Evolutionary conservation across 1,140 invertebrate genomes (phyloP).

Genomic region (Chironomus striatipennis): DNA sequence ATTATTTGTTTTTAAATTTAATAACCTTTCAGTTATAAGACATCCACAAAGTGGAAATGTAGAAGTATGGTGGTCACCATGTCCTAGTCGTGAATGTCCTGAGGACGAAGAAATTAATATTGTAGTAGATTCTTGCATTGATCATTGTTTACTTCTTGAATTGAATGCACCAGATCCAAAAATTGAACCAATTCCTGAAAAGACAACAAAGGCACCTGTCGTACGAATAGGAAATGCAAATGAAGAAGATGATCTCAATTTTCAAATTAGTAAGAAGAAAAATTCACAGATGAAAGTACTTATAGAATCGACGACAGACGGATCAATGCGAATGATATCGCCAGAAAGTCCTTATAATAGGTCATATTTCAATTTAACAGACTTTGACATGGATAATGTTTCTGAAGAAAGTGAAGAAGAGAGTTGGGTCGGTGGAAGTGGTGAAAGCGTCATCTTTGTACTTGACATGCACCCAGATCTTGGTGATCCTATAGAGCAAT

Average conservation of each 20-base stretch:
- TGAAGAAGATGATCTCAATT: constrained; percentile 45
- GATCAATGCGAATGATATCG: background rate
- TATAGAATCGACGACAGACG: background rate
- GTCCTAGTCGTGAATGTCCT: constrained; percentile 62
- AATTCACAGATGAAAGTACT: constrained; percentile 23
- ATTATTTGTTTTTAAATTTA: background rate
- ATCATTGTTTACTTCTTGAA: constrained; percentile 53
- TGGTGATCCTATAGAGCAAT: constrained; percentile 56
- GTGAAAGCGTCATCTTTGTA: constrained; percentile 48
- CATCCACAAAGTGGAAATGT: constrained; percentile 56
- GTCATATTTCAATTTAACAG: background rate
- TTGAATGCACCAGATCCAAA: constrained; percentile 32
- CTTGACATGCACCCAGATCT: constrained; percentile 62
- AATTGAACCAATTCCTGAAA: constrained; percentile 34
- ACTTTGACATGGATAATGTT: background rate
- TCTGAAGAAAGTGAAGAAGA: constrained; percentile 11
- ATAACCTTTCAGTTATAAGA: constrained; percentile 39
- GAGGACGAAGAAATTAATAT: constrained; percentile 61
- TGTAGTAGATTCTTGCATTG: constrained; percentile 55
- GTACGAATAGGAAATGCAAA: constrained; percentile 32
- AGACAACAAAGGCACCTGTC: constrained; percentile 28
- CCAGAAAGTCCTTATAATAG: background rate
- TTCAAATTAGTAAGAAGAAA: constrained; percentile 44
- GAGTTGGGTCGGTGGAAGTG: constrained; percentile 38
- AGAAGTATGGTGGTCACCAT: constrained; percentile 72